These are phyloP conservation scores for Drosophila gunungcola DNA, from an alignment of 1,140 invertebrate species.

Conservation along the genomic window DNA sequence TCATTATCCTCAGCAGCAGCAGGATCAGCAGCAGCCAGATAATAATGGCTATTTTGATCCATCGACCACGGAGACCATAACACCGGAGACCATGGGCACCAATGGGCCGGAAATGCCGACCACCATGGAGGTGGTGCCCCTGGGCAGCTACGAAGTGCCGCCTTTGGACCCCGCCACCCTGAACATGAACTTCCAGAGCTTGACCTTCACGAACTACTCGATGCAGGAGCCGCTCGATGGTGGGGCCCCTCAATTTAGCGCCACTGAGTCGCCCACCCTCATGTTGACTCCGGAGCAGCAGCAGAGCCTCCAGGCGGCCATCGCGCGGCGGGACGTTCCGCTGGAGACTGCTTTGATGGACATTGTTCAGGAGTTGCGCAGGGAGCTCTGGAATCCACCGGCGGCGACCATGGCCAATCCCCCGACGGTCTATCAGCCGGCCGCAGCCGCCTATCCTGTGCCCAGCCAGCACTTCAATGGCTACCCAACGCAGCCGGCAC, in stretches of 20 bases:
- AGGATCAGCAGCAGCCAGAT: too few species aligned
- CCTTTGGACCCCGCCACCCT: constrained; percentile 11
- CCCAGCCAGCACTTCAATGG: too few species aligned
- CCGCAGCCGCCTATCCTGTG: background rate
- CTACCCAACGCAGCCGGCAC: background rate
- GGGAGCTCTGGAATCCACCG: background rate
- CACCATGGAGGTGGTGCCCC: constrained; percentile 12
- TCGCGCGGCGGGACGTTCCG: constrained; percentile 7
- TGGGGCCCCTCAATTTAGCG: background rate
- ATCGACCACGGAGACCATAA: constrained; percentile 11
- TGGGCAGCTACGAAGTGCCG: background rate
- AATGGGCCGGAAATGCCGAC: background rate
- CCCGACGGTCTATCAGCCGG: background rate
- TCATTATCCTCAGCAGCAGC: too few species aligned
- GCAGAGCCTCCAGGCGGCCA: constrained; percentile 33
- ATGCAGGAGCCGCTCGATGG: background rate
- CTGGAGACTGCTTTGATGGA: constrained; percentile 25
- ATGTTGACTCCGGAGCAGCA: constrained; percentile 10
- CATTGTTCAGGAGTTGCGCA: constrained; percentile 25
- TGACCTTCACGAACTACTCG: constrained; percentile 14
- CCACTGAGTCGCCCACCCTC: constrained; percentile 1
- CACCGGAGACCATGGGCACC: background rate
- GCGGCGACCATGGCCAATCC: background rate
- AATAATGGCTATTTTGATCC: background rate
- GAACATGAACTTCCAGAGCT: constrained; percentile 29